Evolutionary conservation across 2,113 vertebrate species (phyloP).

Genomic region (Lophius piscatorius): DNA sequence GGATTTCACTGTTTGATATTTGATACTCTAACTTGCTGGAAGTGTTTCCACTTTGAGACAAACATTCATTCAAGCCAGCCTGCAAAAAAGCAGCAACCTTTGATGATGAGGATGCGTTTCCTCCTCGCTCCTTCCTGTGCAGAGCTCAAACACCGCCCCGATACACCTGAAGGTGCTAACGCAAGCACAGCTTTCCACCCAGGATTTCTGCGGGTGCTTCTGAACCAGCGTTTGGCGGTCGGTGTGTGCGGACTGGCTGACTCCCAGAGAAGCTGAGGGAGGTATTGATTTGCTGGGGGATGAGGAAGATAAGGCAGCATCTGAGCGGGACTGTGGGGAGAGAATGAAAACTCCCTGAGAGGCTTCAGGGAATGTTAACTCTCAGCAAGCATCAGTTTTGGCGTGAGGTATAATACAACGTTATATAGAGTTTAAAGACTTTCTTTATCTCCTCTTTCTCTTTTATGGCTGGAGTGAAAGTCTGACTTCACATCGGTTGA

Average conservation of each 20-base stretch:
- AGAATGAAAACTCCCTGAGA: slow-evolving; percentile 46
- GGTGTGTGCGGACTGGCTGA: slow-evolving; percentile 63
- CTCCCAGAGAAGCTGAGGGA: slow-evolving; percentile 68
- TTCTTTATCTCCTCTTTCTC: slow-evolving; percentile 37
- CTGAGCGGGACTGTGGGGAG: slow-evolving; percentile 51
- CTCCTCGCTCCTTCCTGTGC: neutral
- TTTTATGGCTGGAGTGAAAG: slow-evolving; percentile 10
- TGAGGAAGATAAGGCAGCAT: slow-evolving; percentile 66
- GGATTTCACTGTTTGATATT: slow-evolving; percentile 42
- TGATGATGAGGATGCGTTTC: slow-evolving; percentile 14
- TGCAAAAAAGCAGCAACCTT: neutral
- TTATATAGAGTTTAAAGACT: slow-evolving; percentile 35
- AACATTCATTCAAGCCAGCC: neutral
- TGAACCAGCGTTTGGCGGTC: slow-evolving; percentile 54
- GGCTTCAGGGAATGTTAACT: slow-evolving; percentile 49
- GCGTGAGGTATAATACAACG: slow-evolving; percentile 36
- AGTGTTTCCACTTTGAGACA: neutral
- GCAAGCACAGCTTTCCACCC: slow-evolving; percentile 58
- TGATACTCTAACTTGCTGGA: slow-evolving; percentile 2
- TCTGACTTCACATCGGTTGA: neutral
- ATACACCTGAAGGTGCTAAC: slow-evolving; percentile 46
- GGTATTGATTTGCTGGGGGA: slow-evolving; percentile 72
- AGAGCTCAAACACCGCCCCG: slow-evolving; percentile 19
- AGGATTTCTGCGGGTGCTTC: slow-evolving; percentile 62
- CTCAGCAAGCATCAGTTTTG: slow-evolving; percentile 45